Percentiles rank a stretch among this genome's conserved stretches.
phyloP scores from a whole-genome alignment of 2,113 vertebrate species.

The Cephalopholis sonnerati region DNA sequence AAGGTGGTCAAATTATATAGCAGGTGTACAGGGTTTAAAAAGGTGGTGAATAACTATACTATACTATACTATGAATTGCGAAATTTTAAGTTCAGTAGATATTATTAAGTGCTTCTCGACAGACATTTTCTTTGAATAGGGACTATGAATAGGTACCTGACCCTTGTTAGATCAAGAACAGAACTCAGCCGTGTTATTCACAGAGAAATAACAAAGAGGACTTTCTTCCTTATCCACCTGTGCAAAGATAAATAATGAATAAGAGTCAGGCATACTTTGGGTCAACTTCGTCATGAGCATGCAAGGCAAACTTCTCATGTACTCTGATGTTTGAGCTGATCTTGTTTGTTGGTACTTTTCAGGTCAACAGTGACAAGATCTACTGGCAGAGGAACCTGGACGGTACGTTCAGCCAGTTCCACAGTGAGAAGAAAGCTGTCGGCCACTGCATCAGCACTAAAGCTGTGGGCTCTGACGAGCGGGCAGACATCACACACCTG shows the following conservation, averaged over 20 bases:
- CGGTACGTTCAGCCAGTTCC: conserved; percentile 87
- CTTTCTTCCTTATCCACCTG: neutral
- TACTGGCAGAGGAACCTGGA: conserved; percentile 89
- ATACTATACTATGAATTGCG: neutral
- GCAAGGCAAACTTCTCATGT: neutral
- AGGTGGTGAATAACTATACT: neutral
- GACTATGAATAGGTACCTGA: neutral
- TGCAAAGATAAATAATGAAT: neutral
- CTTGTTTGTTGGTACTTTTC: neutral
- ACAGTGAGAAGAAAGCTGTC: conserved; percentile 89
- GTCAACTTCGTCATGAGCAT: neutral
- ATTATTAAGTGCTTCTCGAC: neutral
- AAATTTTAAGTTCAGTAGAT: neutral
- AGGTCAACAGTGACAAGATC: conserved; percentile 91
- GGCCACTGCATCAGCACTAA: conserved; percentile 91
- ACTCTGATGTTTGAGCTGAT: neutral
- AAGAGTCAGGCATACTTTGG: neutral
- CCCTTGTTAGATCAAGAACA: neutral
- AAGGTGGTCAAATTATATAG: neutral
- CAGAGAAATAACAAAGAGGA: neutral
- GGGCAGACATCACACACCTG: conserved; percentile 86
- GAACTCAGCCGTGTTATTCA: neutral
- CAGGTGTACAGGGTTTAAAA: neutral
- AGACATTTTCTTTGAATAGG: neutral
- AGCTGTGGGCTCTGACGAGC: conserved; percentile 86